phyloP scores from a whole-genome alignment of 53 echinoderm and acorn worm genomes.

The Echinarachnius parma region DNA sequence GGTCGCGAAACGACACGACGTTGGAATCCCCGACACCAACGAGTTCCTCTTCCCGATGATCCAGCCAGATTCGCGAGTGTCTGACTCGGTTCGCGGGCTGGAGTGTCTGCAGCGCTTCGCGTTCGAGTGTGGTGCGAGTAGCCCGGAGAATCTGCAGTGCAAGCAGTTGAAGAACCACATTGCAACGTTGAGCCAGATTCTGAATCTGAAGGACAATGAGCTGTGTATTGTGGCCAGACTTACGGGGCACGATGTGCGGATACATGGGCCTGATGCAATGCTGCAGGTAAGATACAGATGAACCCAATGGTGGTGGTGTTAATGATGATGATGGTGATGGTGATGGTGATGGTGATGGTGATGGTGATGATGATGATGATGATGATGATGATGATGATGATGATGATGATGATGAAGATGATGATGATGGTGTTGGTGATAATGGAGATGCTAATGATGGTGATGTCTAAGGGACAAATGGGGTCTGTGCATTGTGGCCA shows the following conservation, averaged over 20 bases:
- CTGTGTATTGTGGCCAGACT: slow-evolving; percentile 65
- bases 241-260: slow-evolving; percentile 68
- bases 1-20: slow-evolving; percentile 42
- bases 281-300: slow-evolving; percentile 43
- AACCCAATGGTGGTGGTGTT: neutral
- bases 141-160: slow-evolving; percentile 67
- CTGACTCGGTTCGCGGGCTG: slow-evolving; percentile 56
- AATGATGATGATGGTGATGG: neutral
- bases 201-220: slow-evolving; percentile 77
- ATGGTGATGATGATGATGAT: too few relatives aligned
- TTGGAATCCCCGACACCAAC: slow-evolving; percentile 50
- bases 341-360: too few relatives aligned
- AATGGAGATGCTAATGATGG: too few relatives aligned
- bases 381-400: too few relatives aligned
- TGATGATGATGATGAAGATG: too few relatives aligned
- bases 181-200: slow-evolving; percentile 60
- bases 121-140: slow-evolving; percentile 55
- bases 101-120: slow-evolving; percentile 63
- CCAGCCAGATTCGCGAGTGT: slow-evolving; percentile 26
- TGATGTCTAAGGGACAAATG: too few relatives aligned
- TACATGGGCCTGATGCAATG: slow-evolving; percentile 65
- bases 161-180: slow-evolving; percentile 77
- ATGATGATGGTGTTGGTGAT: too few relatives aligned
- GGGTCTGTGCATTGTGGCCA: slow-evolving; percentile 65
- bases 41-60: slow-evolving; percentile 47